Evolutionary conservation across 2,888 invertebrate genomes (phyloP).

Genomic region (Sceliomorpha sp.): DNA sequence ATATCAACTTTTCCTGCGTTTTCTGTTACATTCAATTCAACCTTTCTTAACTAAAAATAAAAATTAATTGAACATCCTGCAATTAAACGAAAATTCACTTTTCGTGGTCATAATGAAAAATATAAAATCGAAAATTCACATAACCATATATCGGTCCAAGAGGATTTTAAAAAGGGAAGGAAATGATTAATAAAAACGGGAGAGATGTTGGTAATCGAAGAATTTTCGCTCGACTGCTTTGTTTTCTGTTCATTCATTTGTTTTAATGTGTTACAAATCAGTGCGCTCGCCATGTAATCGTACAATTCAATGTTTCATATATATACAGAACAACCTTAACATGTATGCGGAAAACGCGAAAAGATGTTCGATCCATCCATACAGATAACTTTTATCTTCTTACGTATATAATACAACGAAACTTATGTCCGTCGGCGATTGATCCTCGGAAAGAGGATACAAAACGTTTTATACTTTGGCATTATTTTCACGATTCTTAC

Average conservation of each 20-base stretch:
- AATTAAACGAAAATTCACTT: too few relatives aligned
- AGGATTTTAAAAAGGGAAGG: constrained; percentile 2
- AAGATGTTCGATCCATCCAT: constrained; percentile 51
- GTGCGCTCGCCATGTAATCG: constrained; percentile 74
- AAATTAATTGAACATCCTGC: too few relatives aligned
- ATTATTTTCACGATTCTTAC: constrained; percentile 15
- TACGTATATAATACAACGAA: constrained; percentile 55
- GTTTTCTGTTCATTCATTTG: constrained; percentile 32
- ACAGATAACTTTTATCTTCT: constrained; percentile 48
- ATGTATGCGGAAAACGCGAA: constrained; percentile 66
- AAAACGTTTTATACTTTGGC: constrained; percentile 29
- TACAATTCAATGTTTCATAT: constrained; percentile 72
- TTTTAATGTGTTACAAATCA: constrained; percentile 72
- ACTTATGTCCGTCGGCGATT: constrained; percentile 43
- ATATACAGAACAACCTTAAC: constrained; percentile 70
- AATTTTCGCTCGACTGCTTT: constrained; percentile 2
- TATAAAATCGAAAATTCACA: too few relatives aligned
- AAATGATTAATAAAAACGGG: not conserved
- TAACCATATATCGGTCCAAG: too few relatives aligned
- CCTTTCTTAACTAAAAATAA: too few relatives aligned
- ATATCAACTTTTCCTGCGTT: too few relatives aligned
- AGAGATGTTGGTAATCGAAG: not conserved
- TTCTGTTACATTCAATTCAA: too few relatives aligned
- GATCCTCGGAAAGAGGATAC: constrained; percentile 34
- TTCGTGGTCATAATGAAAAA: too few relatives aligned